Evolutionary conservation across 1,140 invertebrate species (phyloP).

Genomic region (Drosophila murphyi): DNA sequence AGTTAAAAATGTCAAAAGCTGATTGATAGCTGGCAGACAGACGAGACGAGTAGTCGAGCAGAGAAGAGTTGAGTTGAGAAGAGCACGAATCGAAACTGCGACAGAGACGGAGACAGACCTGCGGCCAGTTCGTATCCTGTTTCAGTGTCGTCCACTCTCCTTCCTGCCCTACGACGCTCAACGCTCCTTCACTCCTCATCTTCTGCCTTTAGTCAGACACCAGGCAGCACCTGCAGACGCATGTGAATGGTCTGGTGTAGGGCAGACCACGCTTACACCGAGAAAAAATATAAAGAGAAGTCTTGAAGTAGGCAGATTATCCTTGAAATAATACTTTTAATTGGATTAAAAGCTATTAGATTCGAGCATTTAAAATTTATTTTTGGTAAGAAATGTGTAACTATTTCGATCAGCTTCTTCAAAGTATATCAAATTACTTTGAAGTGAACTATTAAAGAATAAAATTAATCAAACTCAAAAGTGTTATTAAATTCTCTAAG

Average conservation of each 20-base stretch:
- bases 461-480: no score
- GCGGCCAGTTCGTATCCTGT: slow-evolving; percentile 68
- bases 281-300: not conserved
- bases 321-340: no score
- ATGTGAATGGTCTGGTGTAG: slow-evolving; percentile 10
- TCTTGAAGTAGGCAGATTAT: no score
- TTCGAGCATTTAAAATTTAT: not conserved
- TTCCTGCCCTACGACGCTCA: not conserved
- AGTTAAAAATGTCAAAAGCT: slow-evolving; percentile 83
- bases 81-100: not conserved
- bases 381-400: no score
- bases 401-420: no score
- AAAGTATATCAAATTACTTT: no score
- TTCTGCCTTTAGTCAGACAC: slow-evolving; percentile 10
- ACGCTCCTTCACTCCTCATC: slow-evolving; percentile 4
- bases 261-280: not conserved
- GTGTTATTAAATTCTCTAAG: no score
- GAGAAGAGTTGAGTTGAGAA: slow-evolving; percentile 4
- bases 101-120: slow-evolving; percentile 24
- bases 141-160: slow-evolving; percentile 43
- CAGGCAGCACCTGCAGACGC: slow-evolving; percentile 58
- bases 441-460: no score
- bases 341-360: not conserved
- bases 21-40: slow-evolving; percentile 82
- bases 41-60: slow-evolving; percentile 5